Conservation (phyloP, 2,888 invertebrate genomes). For the Gandaritis pyraliata region DNA sequence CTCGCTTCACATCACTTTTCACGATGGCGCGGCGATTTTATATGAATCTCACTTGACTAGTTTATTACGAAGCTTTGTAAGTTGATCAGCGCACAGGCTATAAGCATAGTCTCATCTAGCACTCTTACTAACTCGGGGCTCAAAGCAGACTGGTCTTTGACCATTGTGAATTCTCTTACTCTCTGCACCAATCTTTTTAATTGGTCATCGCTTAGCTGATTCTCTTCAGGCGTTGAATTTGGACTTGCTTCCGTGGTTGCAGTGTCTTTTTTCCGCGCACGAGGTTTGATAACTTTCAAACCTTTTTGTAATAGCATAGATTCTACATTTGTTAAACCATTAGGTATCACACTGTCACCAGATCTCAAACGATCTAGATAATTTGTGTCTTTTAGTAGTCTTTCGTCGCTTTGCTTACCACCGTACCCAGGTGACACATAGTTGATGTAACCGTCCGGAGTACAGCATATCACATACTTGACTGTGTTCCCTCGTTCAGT, state of each 20-base stretch:
- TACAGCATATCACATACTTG: conserved; percentile 9
- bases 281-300: neutral
- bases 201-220: neutral
- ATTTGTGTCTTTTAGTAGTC: conserved; percentile 5
- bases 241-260: no score
- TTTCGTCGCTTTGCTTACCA: conserved; percentile 6
- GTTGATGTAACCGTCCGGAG: conserved; percentile 6
- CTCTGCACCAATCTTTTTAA: conserved; percentile 3
- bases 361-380: conserved; percentile 2
- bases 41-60: no score
- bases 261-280: neutral
- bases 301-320: neutral
- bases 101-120: conserved; percentile 8
- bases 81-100: conserved; percentile 15
- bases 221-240: neutral
- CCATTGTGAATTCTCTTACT: conserved; percentile 10
- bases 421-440: conserved; percentile 17
- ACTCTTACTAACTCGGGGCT: conserved; percentile 13
- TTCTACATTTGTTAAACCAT: conserved; percentile 6
- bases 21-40: no score
- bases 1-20: no score
- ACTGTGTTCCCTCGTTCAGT: conserved; percentile 12
- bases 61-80: conserved; percentile 11
- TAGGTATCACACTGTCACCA: neutral
- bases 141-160: conserved; percentile 3